These are phyloP conservation scores for Hormaphis cornu DNA, from an alignment of 1,140 invertebrate genomes.

Conservation along the genomic window DNA sequence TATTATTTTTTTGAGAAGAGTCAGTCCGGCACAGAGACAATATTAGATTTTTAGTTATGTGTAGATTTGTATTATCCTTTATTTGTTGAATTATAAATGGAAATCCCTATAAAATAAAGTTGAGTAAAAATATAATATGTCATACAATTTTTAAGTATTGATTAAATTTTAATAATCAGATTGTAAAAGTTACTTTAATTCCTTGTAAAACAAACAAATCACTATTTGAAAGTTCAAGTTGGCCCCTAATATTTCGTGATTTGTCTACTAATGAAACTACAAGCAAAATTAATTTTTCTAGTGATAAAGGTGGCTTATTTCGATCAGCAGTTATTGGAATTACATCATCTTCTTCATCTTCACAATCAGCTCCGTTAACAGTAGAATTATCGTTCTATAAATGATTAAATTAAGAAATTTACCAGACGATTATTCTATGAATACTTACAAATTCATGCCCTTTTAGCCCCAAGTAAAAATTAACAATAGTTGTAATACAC, in stretches of 20 bases:
- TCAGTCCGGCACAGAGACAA: slow-evolving; percentile 71
- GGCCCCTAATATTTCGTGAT: slow-evolving; percentile 64
- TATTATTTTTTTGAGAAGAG: slow-evolving; percentile 56
- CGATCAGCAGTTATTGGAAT: slow-evolving; percentile 58
- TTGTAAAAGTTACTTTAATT: slow-evolving; percentile 55
- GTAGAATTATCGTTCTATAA: slow-evolving; percentile 9
- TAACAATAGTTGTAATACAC: slow-evolving; percentile 78
- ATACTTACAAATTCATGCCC: slow-evolving; percentile 52
- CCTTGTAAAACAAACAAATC: slow-evolving; percentile 76
- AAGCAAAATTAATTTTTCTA: slow-evolving; percentile 93
- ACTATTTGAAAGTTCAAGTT: slow-evolving; percentile 60
- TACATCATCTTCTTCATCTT: slow-evolving; percentile 66
- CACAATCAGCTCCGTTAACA: slow-evolving; percentile 52
- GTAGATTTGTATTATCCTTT: slow-evolving; percentile 80
- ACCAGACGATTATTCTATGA: not conserved
- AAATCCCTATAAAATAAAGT: slow-evolving; percentile 57
- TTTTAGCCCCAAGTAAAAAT: slow-evolving; percentile 82
- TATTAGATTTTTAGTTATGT: slow-evolving; percentile 84
- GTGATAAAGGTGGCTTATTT: slow-evolving; percentile 67
- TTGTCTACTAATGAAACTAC: slow-evolving; percentile 80
- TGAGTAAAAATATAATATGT: slow-evolving; percentile 1
- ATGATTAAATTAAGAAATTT: not conserved
- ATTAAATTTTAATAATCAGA: slow-evolving; percentile 9
- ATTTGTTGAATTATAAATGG: slow-evolving; percentile 91
- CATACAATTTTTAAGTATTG: not conserved